Evolutionary conservation across 2,113 vertebrate species (phyloP), one percentile per base, ranked within the genome.

Genomic region (Pluvialis apricaria): DNA sequence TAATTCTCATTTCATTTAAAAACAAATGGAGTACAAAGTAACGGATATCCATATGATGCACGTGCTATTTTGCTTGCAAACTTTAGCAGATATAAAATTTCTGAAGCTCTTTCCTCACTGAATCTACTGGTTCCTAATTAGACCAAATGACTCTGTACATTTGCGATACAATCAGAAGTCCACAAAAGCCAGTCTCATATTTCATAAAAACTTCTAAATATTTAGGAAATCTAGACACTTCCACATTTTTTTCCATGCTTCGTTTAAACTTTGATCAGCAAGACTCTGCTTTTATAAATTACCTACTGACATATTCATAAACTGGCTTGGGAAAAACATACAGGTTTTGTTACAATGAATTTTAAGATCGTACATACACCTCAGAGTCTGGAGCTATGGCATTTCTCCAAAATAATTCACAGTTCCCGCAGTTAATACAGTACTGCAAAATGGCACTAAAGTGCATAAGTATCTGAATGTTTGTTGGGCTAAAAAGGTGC

Each of bases 371-470:
- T 49, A 69, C 92, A 36, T 78, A 83, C 68, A 94, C 79, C 94
- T 97, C 93, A 80, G 64, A 89, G 84, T 69, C 61, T 96, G 96
- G 82, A 96, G 94, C 94, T 93, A 81, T 84, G 86, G 78, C 90
- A 26, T 93, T 94, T 96, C 93, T 93, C 90, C 72, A 31, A 58
- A 92, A 95, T 58, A 91, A 83, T 96, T 97, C 97, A 97, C 95
- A 98, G 97, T 97, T 90, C 95, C 96, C 76, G 24, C 95, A 97
- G 94, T 93, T 96, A 78, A 75, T 61, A 91, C 96, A 96, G 92
- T 96, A 93, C 97, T 95, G 96, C 95, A 97, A 94, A 97, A 96
- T 91, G 96, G 97, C 97, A 98, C 97, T 98, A 98, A 98, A 98
- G 98, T 98, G 98, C 97, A 82, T 97, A 96, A 94, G 66, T 72